Base-by-base conservation (phyloP, 1,140 invertebrate genomes). In the Magallana ariakensis region DNA sequence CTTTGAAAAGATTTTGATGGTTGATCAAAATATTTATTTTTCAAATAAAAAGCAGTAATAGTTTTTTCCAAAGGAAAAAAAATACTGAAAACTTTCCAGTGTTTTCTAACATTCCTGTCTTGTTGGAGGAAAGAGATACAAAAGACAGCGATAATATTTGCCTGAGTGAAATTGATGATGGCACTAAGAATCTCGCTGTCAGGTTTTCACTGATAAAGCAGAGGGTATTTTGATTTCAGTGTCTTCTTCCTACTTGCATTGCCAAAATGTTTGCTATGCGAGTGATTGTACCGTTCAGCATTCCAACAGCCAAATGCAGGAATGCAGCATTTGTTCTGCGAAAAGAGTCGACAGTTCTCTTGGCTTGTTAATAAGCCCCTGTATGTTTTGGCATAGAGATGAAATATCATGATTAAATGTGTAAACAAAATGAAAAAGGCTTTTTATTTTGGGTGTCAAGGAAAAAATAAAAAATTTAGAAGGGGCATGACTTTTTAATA, bases 371-470 rank as follows among this genome's bases (percentile, higher is more conserved):
- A 22, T 22, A 26, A 22, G 62, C 4, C 26, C 62, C 11, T 70
- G 62, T 70, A 70, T 70, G 62, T 70, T 70, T 70, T 70, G 62
- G 62, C 62, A 19, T 70, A 70, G 26, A 70, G 62, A 70, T 70
- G 62, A 70, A 70, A 6, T 10, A 70, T 70, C 62, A 70, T 70
- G 62, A 70, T 70, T 33, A 70, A 70, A 70, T 70, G 62, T 70
- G 26, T 70, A 70, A 70, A 70, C 19, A 70, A 70, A 70, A 22
- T 70, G 62, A 70, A 70, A 26, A 22, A 22, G 16, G 19, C 19
- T 70, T 19, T 70, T 70, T 22, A 22, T 22, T 70, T 70, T 70
- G 26, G 19, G 11, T 19, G 11, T 70, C 33, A 46, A 46, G 33
- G 33, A 46, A 46, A n/a, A 46, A 46, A 46, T 26, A 33, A 70